These are phyloP conservation scores for Quadroppia sp. DNA, from an alignment of 2,888 invertebrate genomes.

Conservation along the genomic window DNA sequence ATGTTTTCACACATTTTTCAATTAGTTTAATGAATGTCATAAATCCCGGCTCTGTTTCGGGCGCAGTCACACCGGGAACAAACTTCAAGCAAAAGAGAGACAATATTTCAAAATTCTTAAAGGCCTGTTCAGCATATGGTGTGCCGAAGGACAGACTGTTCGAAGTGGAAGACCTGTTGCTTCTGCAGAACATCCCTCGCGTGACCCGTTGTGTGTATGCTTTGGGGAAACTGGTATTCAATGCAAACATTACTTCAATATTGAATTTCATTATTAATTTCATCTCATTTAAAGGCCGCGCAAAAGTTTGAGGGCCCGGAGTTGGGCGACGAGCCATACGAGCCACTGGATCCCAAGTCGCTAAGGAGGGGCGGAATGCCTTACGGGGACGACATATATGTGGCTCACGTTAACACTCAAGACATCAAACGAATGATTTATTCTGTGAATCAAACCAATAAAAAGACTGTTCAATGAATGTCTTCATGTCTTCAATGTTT, in stretches of 20 bases:
- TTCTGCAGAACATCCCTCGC: slow-evolving; percentile 48
- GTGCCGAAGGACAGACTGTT: slow-evolving; percentile 48
- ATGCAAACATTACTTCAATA: neutral
- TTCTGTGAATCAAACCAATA: neutral
- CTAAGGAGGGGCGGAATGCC: slow-evolving; percentile 48
- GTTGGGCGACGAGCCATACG: slow-evolving; percentile 49
- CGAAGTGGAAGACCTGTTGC: slow-evolving; percentile 48
- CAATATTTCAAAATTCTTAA: slow-evolving; percentile 54
- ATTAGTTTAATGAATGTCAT: slow-evolving; percentile 49
- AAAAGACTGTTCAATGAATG: neutral
- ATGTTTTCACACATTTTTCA: no score
- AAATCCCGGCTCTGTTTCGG: slow-evolving; percentile 47
- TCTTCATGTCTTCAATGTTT: no score
- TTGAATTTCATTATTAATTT: neutral
- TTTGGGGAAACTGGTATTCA: slow-evolving; percentile 48
- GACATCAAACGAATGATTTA: slow-evolving; percentile 46
- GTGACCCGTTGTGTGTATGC: slow-evolving; percentile 49
- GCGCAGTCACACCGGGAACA: slow-evolving; percentile 46
- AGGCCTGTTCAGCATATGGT: slow-evolving; percentile 52
- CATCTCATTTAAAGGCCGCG: slow-evolving; percentile 41
- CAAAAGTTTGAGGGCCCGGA: slow-evolving; percentile 48
- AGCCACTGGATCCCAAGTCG: slow-evolving; percentile 47
- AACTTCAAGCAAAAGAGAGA: slow-evolving; percentile 50
- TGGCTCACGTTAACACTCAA: slow-evolving; percentile 49
- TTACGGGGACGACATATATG: slow-evolving; percentile 49